Conservation (phyloP, 2,797 vertebrate species). For the Pachyuromys duprasi region DNA sequence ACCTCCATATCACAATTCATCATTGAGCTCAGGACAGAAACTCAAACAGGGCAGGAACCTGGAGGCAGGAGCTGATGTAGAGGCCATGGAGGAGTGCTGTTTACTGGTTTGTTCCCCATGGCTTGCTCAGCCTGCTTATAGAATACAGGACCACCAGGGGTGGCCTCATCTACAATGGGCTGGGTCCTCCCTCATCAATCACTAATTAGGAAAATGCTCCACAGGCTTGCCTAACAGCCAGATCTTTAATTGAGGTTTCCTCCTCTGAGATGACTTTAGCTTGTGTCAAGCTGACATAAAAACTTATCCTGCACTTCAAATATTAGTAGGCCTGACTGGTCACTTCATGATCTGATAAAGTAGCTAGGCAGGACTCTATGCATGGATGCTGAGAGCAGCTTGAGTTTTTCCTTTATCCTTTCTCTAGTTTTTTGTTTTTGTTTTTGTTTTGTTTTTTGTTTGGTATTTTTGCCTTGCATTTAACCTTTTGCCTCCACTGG, state of each 20-base stretch:
- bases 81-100: neutral
- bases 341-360: neutral
- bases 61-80: neutral
- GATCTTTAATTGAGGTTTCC: neutral
- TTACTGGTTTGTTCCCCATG: neutral
- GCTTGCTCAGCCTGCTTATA: neutral
- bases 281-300: neutral
- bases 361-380: neutral
- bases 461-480: constrained; percentile 10
- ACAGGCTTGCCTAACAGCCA: neutral
- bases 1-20: neutral
- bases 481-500: neutral
- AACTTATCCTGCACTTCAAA: neutral
- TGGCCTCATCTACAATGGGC: neutral
- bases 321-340: neutral
- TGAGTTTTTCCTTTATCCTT: neutral
- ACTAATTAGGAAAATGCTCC: neutral
- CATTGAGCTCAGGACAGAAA: neutral
- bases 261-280: neutral
- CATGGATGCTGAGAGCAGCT: neutral
- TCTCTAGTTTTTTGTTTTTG: too few species aligned
- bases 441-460: too few species aligned
- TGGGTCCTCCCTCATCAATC: neutral
- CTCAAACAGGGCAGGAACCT: neutral
- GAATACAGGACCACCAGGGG: neutral